Conservation (phyloP, 2,113 vertebrate genomes). For the Muntiacus muntjak region DNA sequence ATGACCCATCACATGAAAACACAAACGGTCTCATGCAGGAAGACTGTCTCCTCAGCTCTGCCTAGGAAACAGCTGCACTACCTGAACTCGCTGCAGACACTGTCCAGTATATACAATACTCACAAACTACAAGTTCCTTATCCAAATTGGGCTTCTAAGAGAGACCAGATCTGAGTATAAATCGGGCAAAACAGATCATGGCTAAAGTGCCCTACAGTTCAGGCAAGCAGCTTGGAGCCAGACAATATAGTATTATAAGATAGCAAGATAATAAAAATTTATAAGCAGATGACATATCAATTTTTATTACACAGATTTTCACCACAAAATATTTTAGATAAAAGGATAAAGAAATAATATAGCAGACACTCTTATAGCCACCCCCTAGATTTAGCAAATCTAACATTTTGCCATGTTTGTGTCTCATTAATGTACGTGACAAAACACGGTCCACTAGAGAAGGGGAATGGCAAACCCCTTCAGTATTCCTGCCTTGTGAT, state of each 20-base stretch:
- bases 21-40: not conserved
- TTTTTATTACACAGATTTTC: not conserved
- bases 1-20: not conserved
- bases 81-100: not conserved
- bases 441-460: not conserved
- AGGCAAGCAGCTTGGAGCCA: not conserved
- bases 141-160: not conserved
- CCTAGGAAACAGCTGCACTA: not conserved
- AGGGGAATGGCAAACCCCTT: not conserved
- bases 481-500: not conserved
- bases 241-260: not conserved
- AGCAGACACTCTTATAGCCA: not conserved
- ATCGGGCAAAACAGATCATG: not conserved
- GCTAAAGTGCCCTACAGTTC: not conserved
- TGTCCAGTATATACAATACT: not conserved
- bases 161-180: not conserved
- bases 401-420: not conserved
- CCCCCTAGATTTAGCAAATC: not conserved
- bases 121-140: not conserved
- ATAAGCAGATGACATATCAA: not conserved
- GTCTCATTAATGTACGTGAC: not conserved
- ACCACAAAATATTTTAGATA: constrained; percentile 6
- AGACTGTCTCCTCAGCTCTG: not conserved
- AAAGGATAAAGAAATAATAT: not conserved
- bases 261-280: not conserved